Evolutionary conservation across 1,140 invertebrate species (phyloP).

Genomic region (Conus ventricosus): DNA sequence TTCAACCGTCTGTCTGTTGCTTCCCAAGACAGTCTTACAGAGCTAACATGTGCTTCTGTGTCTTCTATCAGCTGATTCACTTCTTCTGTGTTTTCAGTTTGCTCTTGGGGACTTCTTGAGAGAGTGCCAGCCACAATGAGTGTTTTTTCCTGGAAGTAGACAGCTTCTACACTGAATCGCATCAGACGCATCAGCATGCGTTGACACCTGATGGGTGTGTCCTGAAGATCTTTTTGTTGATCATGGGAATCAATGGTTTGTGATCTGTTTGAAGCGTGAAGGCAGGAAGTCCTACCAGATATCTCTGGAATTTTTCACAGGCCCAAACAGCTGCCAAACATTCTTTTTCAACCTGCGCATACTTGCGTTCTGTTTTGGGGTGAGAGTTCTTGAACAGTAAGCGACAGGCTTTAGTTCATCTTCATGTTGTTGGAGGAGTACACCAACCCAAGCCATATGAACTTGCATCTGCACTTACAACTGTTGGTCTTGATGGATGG

Average conservation of each 20-base stretch:
- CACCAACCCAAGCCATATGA: constrained; percentile 30
- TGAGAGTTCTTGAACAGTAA: constrained; percentile 51
- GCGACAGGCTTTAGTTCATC: constrained; percentile 39
- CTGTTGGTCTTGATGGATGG: background rate
- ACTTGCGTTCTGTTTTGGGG: constrained; percentile 67
- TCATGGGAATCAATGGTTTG: constrained; percentile 64
- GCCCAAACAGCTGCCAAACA: too few species aligned
- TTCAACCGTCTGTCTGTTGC: too few species aligned
- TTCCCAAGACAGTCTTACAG: too few species aligned
- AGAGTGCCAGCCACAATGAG: constrained; percentile 44
- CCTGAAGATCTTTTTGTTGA: constrained; percentile 44
- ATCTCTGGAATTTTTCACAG: constrained; percentile 74
- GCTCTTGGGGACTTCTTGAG: background rate
- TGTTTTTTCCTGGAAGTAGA: constrained; percentile 41
- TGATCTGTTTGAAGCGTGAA: constrained; percentile 66
- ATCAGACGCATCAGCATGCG: constrained; percentile 46
- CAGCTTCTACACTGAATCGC: constrained; percentile 33
- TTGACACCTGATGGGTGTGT: constrained; percentile 44
- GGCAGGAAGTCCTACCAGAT: constrained; percentile 70
- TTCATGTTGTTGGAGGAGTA: constrained; percentile 39
- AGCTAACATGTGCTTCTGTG: too few species aligned
- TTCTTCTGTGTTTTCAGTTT: too few species aligned
- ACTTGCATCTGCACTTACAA: background rate
- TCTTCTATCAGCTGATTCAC: too few species aligned
- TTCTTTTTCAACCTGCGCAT: too few species aligned